These are phyloP conservation scores for Cyanoramphus novaezelandiae DNA, from an alignment of 2,113 vertebrate species.

Conservation along the genomic window DNA sequence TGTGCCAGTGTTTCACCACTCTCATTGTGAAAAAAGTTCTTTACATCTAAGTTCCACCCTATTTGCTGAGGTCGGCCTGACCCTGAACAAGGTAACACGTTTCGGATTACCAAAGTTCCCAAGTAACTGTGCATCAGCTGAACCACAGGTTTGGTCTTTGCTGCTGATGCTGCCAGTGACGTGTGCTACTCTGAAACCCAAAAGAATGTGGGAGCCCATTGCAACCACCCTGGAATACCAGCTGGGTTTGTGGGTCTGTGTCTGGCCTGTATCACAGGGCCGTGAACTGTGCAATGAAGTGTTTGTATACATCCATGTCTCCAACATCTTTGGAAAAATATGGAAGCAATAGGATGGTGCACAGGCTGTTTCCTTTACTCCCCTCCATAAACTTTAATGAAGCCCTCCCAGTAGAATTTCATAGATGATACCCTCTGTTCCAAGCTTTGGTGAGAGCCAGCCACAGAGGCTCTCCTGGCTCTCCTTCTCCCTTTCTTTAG, in stretches of 20 bases:
- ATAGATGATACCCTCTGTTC: neutral
- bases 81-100: neutral
- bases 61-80: neutral
- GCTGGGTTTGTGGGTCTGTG: neutral
- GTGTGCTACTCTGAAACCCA: neutral
- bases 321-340: neutral
- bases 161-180: neutral
- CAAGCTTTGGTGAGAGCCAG: neutral
- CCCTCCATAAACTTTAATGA: neutral
- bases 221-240: neutral
- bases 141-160: neutral
- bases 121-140: neutral
- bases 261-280: rapidly evolving
- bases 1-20: neutral
- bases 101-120: neutral
- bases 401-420: neutral
- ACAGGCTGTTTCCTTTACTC: neutral
- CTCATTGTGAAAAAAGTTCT: neutral
- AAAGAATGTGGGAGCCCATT: neutral
- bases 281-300: neutral
- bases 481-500: neutral
- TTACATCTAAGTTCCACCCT: neutral
- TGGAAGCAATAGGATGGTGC: neutral
- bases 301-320: neutral
- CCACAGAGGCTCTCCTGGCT: neutral